These are phyloP conservation scores for Sciaenops ocellatus DNA, from an alignment of 2,797 vertebrate genomes.

Conservation along the genomic window DNA sequence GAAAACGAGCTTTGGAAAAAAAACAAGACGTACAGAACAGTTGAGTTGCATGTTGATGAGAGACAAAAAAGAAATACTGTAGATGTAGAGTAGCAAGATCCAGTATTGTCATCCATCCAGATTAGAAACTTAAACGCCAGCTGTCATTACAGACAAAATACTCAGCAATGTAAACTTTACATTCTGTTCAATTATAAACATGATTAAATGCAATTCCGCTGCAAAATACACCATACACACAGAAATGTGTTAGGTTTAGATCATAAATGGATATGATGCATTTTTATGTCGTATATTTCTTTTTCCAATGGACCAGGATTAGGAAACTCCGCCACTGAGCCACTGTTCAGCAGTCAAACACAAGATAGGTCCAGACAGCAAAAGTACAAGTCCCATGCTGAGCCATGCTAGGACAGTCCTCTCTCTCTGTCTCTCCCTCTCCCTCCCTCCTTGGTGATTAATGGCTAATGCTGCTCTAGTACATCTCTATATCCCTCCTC, in stretches of 20 bases:
- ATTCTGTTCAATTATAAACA: constrained; percentile 57
- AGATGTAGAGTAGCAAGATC: constrained; percentile 38
- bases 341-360: constrained; percentile 32
- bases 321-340: constrained; percentile 8
- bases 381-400: constrained; percentile 71
- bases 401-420: constrained; percentile 50
- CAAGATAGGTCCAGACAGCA: constrained; percentile 67
- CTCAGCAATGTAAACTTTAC: constrained; percentile 57
- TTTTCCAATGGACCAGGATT: background rate
- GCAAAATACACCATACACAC: constrained; percentile 16
- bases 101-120: constrained; percentile 39
- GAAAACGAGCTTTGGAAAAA: background rate
- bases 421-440: constrained; percentile 30
- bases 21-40: constrained; percentile 15
- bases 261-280: background rate
- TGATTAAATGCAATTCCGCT: constrained; percentile 26
- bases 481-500: constrained; percentile 84
- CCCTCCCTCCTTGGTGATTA: constrained; percentile 75
- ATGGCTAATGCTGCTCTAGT: constrained; percentile 83
- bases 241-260: constrained; percentile 2
- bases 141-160: constrained; percentile 56
- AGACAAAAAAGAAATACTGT: constrained; percentile 35
- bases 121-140: constrained; percentile 55
- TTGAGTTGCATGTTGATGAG: constrained; percentile 27
- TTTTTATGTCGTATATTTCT: constrained; percentile 2